Base-by-base conservation (phyloP, 2,113 vertebrate species). In the Dicrurus megarhynchus region DNA sequence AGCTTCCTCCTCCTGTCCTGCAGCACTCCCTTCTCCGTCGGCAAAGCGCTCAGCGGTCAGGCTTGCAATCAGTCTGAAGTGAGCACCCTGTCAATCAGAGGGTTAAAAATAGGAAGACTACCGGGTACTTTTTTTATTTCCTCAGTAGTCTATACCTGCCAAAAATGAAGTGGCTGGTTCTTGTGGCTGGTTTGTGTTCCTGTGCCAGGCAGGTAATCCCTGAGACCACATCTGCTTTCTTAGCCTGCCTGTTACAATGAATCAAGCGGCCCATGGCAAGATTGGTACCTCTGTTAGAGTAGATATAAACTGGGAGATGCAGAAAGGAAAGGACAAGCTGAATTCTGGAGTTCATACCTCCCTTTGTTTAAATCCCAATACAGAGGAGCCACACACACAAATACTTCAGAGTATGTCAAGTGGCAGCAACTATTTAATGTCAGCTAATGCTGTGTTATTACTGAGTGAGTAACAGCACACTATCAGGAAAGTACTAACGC, bases 1-100 rank as follows among this genome's bases (percentile, higher is more conserved):
- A 4, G 5, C 30, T 63, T 11, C 18, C 8, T 77, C 15, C 32
- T 78, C 11, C 68, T 23, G 26, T 11, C 19, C 33, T 2, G 0
- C 27, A 67, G n/a, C 61, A 56, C 16, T 46, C 27, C 15, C 13
- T 9, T n/a, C 19, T 39, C 46, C 68, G 46, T 13, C 1, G 0
- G 21, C 37, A 33, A 39, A 57, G 8, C 0, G 0, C 28, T 59
- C 73, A 69, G 39, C 35, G 49, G 30, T 12, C 0, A 0, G 32
- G 20, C 11, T 56, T 44, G 44, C 18, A 44, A 37, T 71, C 56
- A 78, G 11, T 27, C 52, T 63, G 47, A 74, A 78, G 37, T 15
- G 26, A 24, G 21, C 50, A 44, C 16, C 6, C 13, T 26, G 53
- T 69, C 61, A 82, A 39, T 64, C 67, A 85, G 57, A 61, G 19